Conservation (phyloP, 2,888 invertebrate genomes). For the Drosophila melanosoma region DNA sequence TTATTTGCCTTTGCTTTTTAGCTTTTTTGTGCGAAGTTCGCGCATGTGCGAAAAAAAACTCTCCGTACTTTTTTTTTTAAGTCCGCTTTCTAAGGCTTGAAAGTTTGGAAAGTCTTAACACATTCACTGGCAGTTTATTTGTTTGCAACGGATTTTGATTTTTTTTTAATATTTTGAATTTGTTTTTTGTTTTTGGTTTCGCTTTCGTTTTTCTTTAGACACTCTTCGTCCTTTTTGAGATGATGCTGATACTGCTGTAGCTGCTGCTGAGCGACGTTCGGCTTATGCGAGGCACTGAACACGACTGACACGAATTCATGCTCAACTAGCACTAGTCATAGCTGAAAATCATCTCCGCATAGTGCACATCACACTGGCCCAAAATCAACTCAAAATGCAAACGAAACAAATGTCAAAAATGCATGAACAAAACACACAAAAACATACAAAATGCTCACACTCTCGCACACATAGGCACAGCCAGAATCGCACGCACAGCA, state of each 20-base stretch:
- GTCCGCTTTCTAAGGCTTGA: conserved; percentile 6
- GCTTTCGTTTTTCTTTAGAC: conserved; percentile 52
- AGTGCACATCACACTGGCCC: conserved; percentile 53
- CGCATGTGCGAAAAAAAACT: conserved; percentile 70
- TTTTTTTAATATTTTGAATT: conserved; percentile 3
- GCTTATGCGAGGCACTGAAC: conserved; percentile 79
- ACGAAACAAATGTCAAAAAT: conserved; percentile 71
- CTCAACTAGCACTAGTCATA: conserved; percentile 77
- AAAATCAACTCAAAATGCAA: conserved; percentile 70
- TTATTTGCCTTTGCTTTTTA: conserved; percentile 58
- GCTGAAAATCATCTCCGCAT: conserved; percentile 66
- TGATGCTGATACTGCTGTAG: conserved; percentile 31
- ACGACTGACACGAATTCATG: conserved; percentile 78
- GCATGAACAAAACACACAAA: conserved; percentile 57
- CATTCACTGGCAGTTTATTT: conserved; percentile 48
- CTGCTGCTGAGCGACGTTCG: conserved; percentile 58
- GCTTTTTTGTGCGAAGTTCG: conserved; percentile 70
- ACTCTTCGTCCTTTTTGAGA: conserved; percentile 58
- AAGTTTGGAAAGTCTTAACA: conserved; percentile 28
- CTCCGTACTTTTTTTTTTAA: conserved; percentile 32
- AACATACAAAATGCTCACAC: conserved; percentile 38
- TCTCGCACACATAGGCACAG: conserved; percentile 26
- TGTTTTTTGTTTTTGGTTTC: conserved; percentile 51
- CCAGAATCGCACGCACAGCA: conserved; percentile 42
- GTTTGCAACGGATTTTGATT: conserved; percentile 12